Evolutionary conservation across 2,113 vertebrate species (phyloP).

Genomic region (Arizona elegans): DNA sequence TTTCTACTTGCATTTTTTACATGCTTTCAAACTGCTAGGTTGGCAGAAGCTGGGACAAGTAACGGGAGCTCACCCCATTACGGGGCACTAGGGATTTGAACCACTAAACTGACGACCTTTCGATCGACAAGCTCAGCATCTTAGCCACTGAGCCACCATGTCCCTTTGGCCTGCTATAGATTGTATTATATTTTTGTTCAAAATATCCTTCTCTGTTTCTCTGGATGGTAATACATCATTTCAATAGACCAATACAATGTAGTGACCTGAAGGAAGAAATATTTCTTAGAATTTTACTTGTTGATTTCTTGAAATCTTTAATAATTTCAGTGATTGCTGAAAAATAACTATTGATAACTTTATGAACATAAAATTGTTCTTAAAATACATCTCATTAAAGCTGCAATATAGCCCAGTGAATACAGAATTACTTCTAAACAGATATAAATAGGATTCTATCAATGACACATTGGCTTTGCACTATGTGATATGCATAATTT

Average conservation of each 20-base stretch:
- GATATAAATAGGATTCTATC: background rate
- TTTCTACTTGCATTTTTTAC: too few species aligned
- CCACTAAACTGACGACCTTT: too few species aligned
- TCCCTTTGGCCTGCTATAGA: background rate
- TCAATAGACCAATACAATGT: constrained; percentile 6
- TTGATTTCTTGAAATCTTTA: constrained; percentile 18
- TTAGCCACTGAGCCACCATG: too few species aligned
- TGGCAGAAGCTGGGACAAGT: too few species aligned
- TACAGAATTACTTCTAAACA: background rate
- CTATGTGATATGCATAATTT: background rate
- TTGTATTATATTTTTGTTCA: constrained; percentile 44
- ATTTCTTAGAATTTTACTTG: constrained; percentile 43
- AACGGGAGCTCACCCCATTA: too few species aligned
- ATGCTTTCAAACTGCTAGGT: too few species aligned
- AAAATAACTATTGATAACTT: background rate
- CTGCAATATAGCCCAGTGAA: background rate
- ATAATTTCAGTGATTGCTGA: constrained; percentile 36
- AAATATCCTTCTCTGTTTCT: constrained; percentile 36
- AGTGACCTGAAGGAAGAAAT: constrained; percentile 47
- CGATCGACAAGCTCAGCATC: too few species aligned
- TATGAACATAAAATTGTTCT: background rate
- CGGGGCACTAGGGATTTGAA: too few species aligned
- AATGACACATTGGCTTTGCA: background rate
- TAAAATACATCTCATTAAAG: background rate
- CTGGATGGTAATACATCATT: constrained; percentile 40